Conservation (phyloP, 2,888 invertebrate genomes). For the Noctuana brunneofusca region DNA sequence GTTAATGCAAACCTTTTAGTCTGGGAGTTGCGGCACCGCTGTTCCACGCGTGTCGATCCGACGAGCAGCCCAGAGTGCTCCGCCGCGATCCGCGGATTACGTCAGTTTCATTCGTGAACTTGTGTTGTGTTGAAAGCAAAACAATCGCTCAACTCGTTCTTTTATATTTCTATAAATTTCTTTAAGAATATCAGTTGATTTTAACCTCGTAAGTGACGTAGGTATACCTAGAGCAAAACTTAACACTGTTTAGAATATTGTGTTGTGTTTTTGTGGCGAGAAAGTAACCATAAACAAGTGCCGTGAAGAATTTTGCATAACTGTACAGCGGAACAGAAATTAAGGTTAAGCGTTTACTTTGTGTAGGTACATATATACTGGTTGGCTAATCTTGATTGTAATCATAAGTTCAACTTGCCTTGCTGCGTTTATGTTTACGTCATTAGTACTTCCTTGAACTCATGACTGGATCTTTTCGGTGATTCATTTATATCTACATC, state of each 20-base stretch:
- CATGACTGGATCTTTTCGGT: constrained; percentile 64
- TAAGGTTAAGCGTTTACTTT: constrained; percentile 36
- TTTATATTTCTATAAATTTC: not conserved
- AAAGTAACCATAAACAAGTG: constrained; percentile 2
- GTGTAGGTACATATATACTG: not conserved
- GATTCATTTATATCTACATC: constrained; percentile 64
- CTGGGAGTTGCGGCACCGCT: constrained; percentile 45
- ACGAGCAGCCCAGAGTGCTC: too few relatives aligned
- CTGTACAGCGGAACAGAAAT: constrained; percentile 35
- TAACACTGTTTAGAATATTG: not conserved
- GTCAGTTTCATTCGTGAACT: constrained; percentile 59
- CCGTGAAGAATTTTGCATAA: not conserved
- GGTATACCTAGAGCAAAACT: not conserved
- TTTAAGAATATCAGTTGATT: constrained; percentile 7
- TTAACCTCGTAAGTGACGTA: not conserved
- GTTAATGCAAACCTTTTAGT: constrained; percentile 57
- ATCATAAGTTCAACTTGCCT: constrained; percentile 36
- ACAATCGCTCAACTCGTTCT: constrained; percentile 46
- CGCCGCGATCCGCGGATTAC: constrained; percentile 51
- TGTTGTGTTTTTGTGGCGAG: not conserved
- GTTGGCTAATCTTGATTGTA: constrained; percentile 15
- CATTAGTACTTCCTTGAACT: constrained; percentile 56
- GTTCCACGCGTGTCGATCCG: constrained; percentile 44
- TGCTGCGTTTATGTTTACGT: constrained; percentile 64
- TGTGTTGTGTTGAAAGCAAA: constrained; percentile 50